phyloP scores from a whole-genome alignment of 2,113 vertebrate genomes.

The Brachypteracias leptosomus region DNA sequence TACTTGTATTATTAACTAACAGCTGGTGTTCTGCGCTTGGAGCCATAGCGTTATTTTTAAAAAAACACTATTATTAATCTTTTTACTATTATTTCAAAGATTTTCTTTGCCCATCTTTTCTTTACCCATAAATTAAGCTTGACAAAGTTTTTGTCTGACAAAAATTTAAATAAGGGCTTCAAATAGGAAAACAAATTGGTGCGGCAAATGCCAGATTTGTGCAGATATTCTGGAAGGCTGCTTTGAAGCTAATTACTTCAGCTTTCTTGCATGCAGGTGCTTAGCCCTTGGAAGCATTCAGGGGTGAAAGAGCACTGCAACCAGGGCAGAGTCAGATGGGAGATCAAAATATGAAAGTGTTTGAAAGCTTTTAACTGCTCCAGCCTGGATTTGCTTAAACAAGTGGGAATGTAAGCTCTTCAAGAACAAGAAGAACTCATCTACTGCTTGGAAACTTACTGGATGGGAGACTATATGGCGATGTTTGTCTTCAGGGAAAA shows the following conservation, averaged over 20 bases:
- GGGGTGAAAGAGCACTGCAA: neutral
- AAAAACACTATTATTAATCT: neutral
- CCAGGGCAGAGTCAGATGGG: neutral
- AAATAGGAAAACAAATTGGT: neutral
- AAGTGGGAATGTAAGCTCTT: neutral
- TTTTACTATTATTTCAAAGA: slow-evolving; percentile 11
- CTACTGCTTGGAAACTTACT: neutral
- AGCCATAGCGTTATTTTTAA: neutral
- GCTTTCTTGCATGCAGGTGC: neutral
- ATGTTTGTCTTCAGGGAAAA: neutral
- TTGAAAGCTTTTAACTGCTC: neutral
- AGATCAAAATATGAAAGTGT: neutral
- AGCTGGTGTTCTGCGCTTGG: neutral
- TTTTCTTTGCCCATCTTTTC: neutral
- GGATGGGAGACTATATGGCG: neutral
- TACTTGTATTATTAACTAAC: neutral
- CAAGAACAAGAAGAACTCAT: neutral
- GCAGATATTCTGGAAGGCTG: neutral
- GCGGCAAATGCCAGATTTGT: neutral
- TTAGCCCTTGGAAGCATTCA: neutral
- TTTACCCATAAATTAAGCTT: neutral
- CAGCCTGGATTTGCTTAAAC: neutral
- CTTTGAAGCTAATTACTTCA: neutral
- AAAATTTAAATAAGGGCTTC: neutral
- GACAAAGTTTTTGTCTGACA: neutral